A percentile compares a stretch with the other conserved stretches of the same genome.
Conservation (phyloP, 2,797 vertebrate species). For the Phrynocephalus forsythii region DNA sequence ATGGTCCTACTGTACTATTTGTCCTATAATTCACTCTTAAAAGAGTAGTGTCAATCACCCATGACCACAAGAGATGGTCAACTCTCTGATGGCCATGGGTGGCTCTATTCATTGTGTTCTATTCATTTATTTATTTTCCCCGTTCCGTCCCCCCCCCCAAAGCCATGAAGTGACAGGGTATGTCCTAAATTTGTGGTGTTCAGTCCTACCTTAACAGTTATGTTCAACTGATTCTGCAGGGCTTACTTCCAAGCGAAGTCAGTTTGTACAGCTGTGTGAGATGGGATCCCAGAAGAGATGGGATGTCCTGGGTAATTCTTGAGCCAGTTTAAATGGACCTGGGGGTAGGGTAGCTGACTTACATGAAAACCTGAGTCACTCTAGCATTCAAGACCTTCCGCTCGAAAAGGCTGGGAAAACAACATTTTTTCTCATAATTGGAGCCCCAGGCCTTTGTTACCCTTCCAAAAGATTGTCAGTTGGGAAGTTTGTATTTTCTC, state of each 20-base stretch:
- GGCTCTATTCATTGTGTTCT: too few relatives aligned
- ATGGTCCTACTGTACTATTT: too few relatives aligned
- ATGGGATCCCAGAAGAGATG: not conserved
- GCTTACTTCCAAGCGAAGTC: not conserved
- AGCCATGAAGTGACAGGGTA: not conserved
- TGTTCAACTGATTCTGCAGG: not conserved
- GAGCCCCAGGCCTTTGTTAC: not conserved
- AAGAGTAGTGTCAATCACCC: not conserved
- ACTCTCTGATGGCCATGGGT: not conserved
- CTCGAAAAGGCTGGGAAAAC: not conserved
- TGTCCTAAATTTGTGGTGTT: not conserved
- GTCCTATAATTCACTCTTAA: not conserved
- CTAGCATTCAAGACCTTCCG: not conserved
- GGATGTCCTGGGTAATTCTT: not conserved
- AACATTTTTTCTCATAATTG: not conserved
- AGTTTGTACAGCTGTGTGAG: not conserved
- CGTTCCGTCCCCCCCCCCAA: too few relatives aligned
- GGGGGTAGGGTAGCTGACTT: not conserved
- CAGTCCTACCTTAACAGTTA: not conserved
- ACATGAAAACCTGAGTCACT: not conserved
- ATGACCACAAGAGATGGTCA: not conserved
- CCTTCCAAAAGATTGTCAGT: not conserved
- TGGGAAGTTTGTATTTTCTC: not conserved
- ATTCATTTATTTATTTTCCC: too few relatives aligned
- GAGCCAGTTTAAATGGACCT: not conserved